phyloP scores from a whole-genome alignment of 2,888 invertebrate genomes.

The Julus scandinavius region DNA sequence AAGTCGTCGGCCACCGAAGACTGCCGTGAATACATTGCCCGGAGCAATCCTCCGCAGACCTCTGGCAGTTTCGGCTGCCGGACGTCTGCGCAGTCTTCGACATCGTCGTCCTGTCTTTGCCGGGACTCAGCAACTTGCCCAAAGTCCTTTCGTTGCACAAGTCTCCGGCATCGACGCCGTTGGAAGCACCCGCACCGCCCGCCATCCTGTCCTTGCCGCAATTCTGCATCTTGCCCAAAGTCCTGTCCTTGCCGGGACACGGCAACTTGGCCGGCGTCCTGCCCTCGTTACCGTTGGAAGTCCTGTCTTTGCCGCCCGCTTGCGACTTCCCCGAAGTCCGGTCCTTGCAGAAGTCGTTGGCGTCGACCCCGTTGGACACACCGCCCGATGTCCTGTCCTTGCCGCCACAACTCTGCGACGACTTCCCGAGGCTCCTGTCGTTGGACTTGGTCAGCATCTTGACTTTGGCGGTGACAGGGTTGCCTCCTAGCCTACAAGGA shows the following conservation, averaged over 20 bases:
- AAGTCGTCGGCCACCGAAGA: background rate
- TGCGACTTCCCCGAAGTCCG: too few species aligned
- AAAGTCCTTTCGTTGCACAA: background rate
- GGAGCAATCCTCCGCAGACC: background rate
- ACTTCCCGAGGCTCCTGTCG: background rate
- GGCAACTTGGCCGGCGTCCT: conserved; percentile 41
- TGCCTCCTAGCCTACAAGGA: background rate
- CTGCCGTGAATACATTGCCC: background rate
- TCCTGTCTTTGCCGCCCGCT: too few species aligned
- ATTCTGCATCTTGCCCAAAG: background rate
- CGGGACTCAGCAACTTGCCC: too few species aligned
- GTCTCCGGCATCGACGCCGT: too few species aligned
- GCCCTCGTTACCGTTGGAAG: too few species aligned
- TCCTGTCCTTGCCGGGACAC: conserved; percentile 60
- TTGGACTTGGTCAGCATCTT: background rate
- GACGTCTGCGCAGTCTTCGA: too few species aligned
- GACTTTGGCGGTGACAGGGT: background rate
- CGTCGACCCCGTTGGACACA: background rate
- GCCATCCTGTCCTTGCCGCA: background rate
- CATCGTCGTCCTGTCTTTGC: too few species aligned
- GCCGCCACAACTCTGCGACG: background rate
- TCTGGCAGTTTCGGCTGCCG: background rate
- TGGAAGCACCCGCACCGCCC: background rate
- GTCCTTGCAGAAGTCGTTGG: too few species aligned
- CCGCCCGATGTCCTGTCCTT: conserved; percentile 52